Conservation (phyloP, 2,113 vertebrate species). For the Nothoprocta pentlandii region DNA sequence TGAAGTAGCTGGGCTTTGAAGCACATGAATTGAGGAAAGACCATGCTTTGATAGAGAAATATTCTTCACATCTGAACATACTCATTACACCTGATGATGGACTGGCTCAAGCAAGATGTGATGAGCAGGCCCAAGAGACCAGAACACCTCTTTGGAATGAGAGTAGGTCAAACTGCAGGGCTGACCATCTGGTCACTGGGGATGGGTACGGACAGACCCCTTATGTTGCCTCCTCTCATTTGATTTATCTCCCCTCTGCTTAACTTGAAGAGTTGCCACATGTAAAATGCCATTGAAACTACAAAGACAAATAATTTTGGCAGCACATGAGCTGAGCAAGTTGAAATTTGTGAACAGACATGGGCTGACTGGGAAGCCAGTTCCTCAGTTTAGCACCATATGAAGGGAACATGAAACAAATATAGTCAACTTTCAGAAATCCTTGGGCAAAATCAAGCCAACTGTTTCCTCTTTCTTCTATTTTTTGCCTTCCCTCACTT, state of each 20-base stretch:
- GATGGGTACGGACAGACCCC: background rate
- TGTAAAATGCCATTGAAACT: background rate
- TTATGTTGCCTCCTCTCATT: background rate
- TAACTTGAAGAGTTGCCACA: background rate
- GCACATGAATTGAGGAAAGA: background rate
- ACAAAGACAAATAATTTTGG: background rate
- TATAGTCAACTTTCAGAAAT: background rate
- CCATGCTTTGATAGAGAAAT: rapidly evolving
- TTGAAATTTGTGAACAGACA: background rate
- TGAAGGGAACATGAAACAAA: background rate
- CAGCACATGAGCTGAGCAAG: background rate
- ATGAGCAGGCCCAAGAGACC: background rate
- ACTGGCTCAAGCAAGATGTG: background rate
- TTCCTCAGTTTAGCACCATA: background rate
- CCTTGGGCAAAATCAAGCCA: background rate
- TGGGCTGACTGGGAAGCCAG: background rate
- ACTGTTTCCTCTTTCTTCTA: background rate
- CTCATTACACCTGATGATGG: background rate
- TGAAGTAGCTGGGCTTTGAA: slow-evolving; percentile 11
- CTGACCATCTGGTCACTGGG: background rate
- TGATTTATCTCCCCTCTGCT: background rate
- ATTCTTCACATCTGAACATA: background rate
- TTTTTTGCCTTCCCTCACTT: background rate
- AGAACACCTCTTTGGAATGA: background rate
- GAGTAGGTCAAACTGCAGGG: background rate